phyloP scores from a whole-genome alignment of 2,888 invertebrate species.

The Dynastes maya region DNA sequence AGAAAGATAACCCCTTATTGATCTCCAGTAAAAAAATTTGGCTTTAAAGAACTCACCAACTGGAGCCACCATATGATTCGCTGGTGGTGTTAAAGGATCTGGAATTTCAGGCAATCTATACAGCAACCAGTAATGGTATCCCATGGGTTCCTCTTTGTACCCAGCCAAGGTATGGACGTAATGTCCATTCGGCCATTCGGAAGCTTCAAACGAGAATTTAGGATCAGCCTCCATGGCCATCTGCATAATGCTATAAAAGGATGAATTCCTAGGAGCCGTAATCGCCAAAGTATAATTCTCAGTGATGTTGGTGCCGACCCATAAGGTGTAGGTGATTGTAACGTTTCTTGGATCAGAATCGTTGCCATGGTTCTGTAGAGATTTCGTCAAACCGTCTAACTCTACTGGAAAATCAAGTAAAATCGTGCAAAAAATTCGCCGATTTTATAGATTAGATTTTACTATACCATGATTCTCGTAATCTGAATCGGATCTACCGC shows the following conservation, averaged over 20 bases:
- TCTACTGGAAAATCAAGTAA: slow-evolving; percentile 60
- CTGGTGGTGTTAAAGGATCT: slow-evolving; percentile 86
- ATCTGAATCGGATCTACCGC: slow-evolving; percentile 69
- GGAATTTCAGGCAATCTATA: slow-evolving; percentile 88
- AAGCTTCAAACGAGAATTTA: slow-evolving; percentile 76
- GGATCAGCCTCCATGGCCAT: slow-evolving; percentile 87
- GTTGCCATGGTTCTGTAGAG: slow-evolving; percentile 68
- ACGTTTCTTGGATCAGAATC: slow-evolving; percentile 80
- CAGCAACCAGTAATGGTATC: slow-evolving; percentile 92
- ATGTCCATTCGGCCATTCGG: slow-evolving; percentile 94
- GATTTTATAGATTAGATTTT: neutral
- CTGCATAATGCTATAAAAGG: slow-evolving; percentile 80
- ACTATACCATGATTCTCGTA: slow-evolving; percentile 72
- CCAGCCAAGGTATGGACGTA: slow-evolving; percentile 91
- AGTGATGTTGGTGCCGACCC: slow-evolving; percentile 90
- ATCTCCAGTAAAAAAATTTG: no score
- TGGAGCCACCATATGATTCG: slow-evolving; percentile 89
- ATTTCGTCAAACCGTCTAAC: slow-evolving; percentile 67
- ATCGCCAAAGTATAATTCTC: slow-evolving; percentile 86
- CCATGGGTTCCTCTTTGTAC: slow-evolving; percentile 85
- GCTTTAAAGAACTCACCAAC: slow-evolving; percentile 78
- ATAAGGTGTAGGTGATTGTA: slow-evolving; percentile 87
- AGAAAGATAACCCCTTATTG: no score
- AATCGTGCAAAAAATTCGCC: no score
- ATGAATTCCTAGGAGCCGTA: slow-evolving; percentile 81